phyloP scores from a whole-genome alignment of 2,888 invertebrate genomes.

The Eugnorisma glareosa region DNA sequence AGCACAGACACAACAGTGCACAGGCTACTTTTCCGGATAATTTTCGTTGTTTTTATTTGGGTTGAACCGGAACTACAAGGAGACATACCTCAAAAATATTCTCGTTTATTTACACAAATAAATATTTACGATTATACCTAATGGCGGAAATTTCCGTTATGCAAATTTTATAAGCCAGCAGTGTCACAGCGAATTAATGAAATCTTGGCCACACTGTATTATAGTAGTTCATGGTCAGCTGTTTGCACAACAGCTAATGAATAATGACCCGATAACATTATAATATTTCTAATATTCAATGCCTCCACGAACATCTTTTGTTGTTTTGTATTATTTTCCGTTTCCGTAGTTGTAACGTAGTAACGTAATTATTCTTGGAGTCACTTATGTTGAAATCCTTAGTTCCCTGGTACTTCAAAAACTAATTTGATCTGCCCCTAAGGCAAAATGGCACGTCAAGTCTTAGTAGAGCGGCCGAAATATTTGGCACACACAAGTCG shows the following conservation, averaged over 20 bases:
- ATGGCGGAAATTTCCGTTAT: constrained; percentile 73
- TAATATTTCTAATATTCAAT: constrained; percentile 52
- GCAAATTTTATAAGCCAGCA: constrained; percentile 65
- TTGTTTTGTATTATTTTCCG: constrained; percentile 27
- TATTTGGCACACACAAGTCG: not conserved
- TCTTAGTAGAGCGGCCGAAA: constrained; percentile 11
- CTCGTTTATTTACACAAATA: constrained; percentile 38
- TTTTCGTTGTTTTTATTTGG: constrained; percentile 6
- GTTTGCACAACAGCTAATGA: constrained; percentile 71
- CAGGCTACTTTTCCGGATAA: not conserved
- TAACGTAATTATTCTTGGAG: not conserved
- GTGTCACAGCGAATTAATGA: constrained; percentile 71
- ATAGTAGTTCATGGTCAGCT: constrained; percentile 72
- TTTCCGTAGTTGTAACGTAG: not conserved
- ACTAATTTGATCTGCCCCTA: not conserved
- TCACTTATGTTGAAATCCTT: constrained; percentile 5
- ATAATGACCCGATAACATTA: constrained; percentile 60
- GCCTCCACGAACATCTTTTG: constrained; percentile 40
- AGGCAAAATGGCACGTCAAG: constrained; percentile 15
- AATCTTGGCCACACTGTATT: constrained; percentile 66
- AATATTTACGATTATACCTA: constrained; percentile 47
- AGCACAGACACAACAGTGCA: constrained; percentile 4
- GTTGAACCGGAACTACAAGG: constrained; percentile 9
- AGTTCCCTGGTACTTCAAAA: not conserved
- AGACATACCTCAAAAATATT: constrained; percentile 23